Base-by-base conservation (phyloP, 2,797 vertebrate genomes). In the Distichodus sexfasciatus region DNA sequence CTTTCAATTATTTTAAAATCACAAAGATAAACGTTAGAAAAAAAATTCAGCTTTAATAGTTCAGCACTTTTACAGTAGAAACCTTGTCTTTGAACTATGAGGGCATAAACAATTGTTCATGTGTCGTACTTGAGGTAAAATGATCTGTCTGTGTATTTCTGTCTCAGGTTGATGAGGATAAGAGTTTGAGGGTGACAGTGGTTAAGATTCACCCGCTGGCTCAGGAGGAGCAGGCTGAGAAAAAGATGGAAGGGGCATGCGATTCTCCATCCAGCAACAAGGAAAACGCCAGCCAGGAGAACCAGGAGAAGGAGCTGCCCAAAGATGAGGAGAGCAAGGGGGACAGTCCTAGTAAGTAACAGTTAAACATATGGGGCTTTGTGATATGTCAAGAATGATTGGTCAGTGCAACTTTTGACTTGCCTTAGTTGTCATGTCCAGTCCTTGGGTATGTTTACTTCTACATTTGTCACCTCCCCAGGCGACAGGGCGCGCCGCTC, bases 191-290 rank as follows among this genome's bases (percentile, higher is more conserved):
- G 43, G 96, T 94, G 28, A 95, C 91, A 65, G 92, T 98, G 68
- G 85, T 94, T 41, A 96, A 96, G 80, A 86, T 96, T 77, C 95
- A 97, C 77, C 94, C 96, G 0, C 80, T 96, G 63, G 82, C 66
- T 1, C 91, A 93, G 0, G 92, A 93, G 9, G 93, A 97, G 40
- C 74, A 87, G 0, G 81, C 87, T 0, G 95, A 96, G 81, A 99
- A 98, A 85, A 99, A 98, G 79, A 85, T 95, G 21, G 94, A 97
- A 0, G 94, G 93, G 8, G 90, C 94, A 12, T 99, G 97, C 19
- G 95, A 99, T 81, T 99, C 97, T 57, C 96, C 96, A 0, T 99
- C 96, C 68, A 99, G 97, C 46, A 96, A 99, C 85, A 99, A 99
- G 81, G 97, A 99, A 77, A 99, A 99, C 3, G 91, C 95, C 55